These are phyloP conservation scores for Vanessa tameamea DNA, from an alignment of 1,140 invertebrate genomes.

Conservation along the genomic window DNA sequence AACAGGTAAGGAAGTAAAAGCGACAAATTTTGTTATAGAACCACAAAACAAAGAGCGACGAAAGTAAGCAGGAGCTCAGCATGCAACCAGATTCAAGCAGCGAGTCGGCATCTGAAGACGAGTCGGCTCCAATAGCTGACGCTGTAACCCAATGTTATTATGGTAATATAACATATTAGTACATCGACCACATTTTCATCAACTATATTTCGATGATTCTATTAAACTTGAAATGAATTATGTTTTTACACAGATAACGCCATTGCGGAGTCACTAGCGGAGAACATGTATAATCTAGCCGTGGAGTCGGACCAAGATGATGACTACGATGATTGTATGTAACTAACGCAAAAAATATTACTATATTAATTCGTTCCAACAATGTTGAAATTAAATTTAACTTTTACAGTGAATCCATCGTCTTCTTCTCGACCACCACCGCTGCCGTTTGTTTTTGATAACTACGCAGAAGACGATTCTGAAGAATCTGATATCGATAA, in stretches of 20 bases:
- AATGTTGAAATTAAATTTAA: not conserved
- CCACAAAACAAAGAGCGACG: not conserved
- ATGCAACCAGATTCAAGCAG: not conserved
- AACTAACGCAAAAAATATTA: not conserved
- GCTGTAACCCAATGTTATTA: no score
- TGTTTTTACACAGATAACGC: no score
- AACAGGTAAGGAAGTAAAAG: not conserved
- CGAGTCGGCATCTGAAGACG: no score
- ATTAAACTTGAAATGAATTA: no score
- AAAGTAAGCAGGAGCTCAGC: not conserved
- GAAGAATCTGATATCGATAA: not conserved
- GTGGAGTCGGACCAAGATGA: not conserved
- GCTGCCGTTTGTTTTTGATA: not conserved
- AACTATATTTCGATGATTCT: no score
- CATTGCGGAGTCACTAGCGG: no score
- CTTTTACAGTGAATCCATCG: not conserved
- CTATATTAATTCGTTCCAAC: no score
- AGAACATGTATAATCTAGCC: not conserved
- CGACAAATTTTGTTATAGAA: not conserved
- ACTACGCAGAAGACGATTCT: not conserved
- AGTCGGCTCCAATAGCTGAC: no score
- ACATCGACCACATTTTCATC: no score
- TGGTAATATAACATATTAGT: no score
- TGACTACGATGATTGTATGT: constrained; percentile 1
- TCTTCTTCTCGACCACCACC: not conserved